These are phyloP conservation scores for Podiceps cristatus DNA, from an alignment of 2,113 vertebrate genomes.

Conservation along the genomic window DNA sequence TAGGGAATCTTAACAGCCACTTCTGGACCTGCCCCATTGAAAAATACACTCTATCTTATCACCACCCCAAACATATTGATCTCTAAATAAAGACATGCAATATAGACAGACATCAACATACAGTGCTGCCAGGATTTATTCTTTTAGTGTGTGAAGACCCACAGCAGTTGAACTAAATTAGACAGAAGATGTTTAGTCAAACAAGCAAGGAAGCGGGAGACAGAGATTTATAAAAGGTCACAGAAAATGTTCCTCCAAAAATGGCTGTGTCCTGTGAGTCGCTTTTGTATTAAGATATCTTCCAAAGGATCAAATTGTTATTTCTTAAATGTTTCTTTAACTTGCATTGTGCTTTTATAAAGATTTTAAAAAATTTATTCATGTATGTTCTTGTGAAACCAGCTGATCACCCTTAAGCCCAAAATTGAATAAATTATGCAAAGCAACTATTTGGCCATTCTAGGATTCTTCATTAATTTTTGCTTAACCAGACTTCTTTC, in stretches of 20 bases:
- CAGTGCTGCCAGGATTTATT: neutral
- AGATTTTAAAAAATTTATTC: neutral
- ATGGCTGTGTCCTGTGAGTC: neutral
- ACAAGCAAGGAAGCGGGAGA: neutral
- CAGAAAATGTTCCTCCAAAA: neutral
- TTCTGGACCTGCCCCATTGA: neutral
- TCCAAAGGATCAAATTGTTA: neutral
- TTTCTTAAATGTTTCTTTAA: slow-evolving; percentile 12
- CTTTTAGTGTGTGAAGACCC: neutral
- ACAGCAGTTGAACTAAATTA: neutral
- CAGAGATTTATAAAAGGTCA: neutral
- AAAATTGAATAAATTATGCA: slow-evolving; percentile 46
- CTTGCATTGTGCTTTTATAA: neutral
- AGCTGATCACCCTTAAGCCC: slow-evolving; percentile 14
- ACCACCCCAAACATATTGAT: neutral
- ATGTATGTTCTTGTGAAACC: slow-evolving; percentile 4
- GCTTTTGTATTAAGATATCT: neutral
- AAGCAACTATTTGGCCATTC: slow-evolving; percentile 1
- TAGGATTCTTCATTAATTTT: slow-evolving; percentile 54
- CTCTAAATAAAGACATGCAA: neutral
- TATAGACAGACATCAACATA: neutral
- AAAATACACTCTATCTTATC: neutral
- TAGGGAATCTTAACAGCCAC: neutral
- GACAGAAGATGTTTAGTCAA: neutral
- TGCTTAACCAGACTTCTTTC: slow-evolving; percentile 39